Conservation (phyloP, 2,113 vertebrate genomes). For the Calidris pugnax region DNA sequence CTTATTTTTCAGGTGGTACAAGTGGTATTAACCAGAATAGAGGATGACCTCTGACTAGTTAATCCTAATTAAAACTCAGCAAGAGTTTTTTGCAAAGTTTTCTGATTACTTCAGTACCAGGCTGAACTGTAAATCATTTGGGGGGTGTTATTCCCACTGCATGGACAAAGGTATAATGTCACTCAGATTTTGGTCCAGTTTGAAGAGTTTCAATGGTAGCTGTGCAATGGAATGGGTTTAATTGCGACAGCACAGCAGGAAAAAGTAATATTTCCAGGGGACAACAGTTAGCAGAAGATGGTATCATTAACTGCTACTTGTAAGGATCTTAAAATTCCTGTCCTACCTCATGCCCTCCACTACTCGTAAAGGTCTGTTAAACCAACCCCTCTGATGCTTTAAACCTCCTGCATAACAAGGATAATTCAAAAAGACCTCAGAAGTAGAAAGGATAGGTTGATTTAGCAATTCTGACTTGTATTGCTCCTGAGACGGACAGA, state of each 20-base stretch:
- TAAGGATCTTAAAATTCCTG: background rate
- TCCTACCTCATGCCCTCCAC: background rate
- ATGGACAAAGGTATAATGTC: background rate
- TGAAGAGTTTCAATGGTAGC: background rate
- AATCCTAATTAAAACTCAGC: slow-evolving; percentile 44
- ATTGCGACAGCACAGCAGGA: background rate
- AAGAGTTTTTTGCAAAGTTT: background rate
- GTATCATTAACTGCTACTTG: background rate
- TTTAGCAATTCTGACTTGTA: background rate
- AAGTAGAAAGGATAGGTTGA: background rate
- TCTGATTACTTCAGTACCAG: background rate
- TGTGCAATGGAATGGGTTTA: background rate
- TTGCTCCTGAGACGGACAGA: background rate
- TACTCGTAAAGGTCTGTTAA: background rate
- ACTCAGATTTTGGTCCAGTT: background rate
- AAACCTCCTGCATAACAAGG: background rate
- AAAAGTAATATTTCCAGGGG: background rate
- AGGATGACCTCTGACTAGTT: slow-evolving; percentile 10
- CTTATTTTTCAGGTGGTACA: slow-evolving; percentile 22
- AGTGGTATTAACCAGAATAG: background rate
- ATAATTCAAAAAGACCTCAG: background rate
- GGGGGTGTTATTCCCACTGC: background rate
- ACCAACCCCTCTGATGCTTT: background rate
- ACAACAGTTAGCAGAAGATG: background rate
- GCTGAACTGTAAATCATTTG: background rate